Percentiles rank a stretch among this genome's conserved stretches.
These are phyloP conservation scores for Brachionus rubens DNA, from an alignment of 1,140 invertebrate genomes.

Conservation along the genomic window DNA sequence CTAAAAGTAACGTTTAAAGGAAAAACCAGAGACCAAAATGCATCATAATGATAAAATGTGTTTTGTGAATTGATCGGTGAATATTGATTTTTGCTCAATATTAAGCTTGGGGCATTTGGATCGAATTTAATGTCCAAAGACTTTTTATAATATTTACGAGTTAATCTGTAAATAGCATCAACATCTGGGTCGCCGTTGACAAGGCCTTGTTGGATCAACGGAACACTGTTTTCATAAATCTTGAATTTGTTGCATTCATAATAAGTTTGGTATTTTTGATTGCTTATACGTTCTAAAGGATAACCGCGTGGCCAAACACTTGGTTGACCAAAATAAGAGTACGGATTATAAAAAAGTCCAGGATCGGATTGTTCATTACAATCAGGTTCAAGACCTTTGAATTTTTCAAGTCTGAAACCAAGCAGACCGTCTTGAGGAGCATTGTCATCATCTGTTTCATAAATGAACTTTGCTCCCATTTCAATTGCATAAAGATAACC, in stretches of 20 bases:
- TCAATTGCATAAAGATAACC: slow-evolving; percentile 42
- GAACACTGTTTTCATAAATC: slow-evolving; percentile 27
- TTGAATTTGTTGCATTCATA: slow-evolving; percentile 5
- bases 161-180: slow-evolving; percentile 55
- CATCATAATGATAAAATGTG: slow-evolving; percentile 52
- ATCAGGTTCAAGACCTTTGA: slow-evolving; percentile 45
- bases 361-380: background rate
- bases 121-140: slow-evolving; percentile 50
- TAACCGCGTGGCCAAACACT: slow-evolving; percentile 55
- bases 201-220: slow-evolving; percentile 54
- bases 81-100: slow-evolving; percentile 50
- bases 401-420: slow-evolving; percentile 41
- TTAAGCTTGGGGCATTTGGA: slow-evolving; percentile 48
- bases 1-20: slow-evolving; percentile 53
- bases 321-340: slow-evolving; percentile 53
- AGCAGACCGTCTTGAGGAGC: slow-evolving; percentile 48
- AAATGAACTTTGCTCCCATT: slow-evolving; percentile 54
- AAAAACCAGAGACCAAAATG: slow-evolving; percentile 54
- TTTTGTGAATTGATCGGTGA: slow-evolving; percentile 55
- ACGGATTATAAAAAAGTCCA: slow-evolving; percentile 51
- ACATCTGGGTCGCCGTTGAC: slow-evolving; percentile 58
- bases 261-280: background rate
- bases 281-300: slow-evolving; percentile 51
- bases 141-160: slow-evolving; percentile 48
- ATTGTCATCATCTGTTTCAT: slow-evolving; percentile 58